Evolutionary conservation across 2,797 vertebrate genomes (phyloP).

Genomic region (Tadarida brasiliensis): DNA sequence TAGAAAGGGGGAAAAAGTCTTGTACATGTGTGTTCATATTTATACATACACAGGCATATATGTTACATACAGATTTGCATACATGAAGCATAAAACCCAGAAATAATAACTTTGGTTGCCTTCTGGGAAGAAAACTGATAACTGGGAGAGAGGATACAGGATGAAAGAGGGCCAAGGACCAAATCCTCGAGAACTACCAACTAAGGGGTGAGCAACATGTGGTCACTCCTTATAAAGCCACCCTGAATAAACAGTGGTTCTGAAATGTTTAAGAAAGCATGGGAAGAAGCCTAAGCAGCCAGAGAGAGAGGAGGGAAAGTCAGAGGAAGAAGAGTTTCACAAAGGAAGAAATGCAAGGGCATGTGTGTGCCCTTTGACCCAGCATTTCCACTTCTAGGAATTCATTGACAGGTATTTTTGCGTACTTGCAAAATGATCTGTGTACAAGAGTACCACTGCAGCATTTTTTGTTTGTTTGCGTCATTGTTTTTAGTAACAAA

Average conservation of each 20-base stretch:
- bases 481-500: slow-evolving; percentile 15
- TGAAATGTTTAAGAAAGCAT: background rate
- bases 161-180: background rate
- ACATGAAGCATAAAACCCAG: background rate
- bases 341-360: background rate
- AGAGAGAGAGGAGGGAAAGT: background rate
- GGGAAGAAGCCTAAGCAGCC: background rate
- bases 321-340: background rate
- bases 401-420: background rate
- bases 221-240: background rate
- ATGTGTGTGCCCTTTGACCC: background rate
- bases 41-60: background rate
- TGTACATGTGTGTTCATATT: background rate
- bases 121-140: slow-evolving; percentile 60
- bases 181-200: background rate
- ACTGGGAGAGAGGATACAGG: background rate
- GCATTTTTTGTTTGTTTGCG: background rate
- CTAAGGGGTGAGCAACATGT: background rate
- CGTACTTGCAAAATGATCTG: background rate
- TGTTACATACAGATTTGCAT: background rate
- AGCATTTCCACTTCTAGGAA: background rate
- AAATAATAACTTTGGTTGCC: slow-evolving; percentile 31
- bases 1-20: background rate
- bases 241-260: background rate
- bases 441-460: background rate